Evolutionary conservation across 2,888 invertebrate genomes (phyloP).

Genomic region (Tortricodes alternella): DNA sequence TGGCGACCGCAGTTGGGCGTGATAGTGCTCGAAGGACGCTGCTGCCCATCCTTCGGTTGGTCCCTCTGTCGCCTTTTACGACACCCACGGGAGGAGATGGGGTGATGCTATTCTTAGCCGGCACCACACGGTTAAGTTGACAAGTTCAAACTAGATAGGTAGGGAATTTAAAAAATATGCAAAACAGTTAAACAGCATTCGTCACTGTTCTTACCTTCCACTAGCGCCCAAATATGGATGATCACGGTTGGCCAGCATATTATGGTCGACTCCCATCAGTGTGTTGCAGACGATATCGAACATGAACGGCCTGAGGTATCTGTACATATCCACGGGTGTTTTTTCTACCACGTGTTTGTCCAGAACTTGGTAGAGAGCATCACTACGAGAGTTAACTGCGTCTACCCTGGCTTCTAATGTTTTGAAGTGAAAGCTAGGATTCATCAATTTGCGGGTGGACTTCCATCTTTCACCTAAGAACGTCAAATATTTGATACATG

Average conservation of each 20-base stretch:
- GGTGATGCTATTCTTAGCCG: no score
- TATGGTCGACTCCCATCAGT: slow-evolving; percentile 43
- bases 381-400: slow-evolving; percentile 39
- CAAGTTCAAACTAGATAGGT: no score
- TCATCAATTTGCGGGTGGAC: slow-evolving; percentile 45
- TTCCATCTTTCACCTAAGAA: slow-evolving; percentile 44
- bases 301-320: slow-evolving; percentile 46
- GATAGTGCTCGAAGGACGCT: no score
- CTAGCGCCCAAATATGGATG: slow-evolving; percentile 43
- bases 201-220: slow-evolving; percentile 34
- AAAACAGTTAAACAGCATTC: no score
- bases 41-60: no score
- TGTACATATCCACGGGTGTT: slow-evolving; percentile 40
- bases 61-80: no score
- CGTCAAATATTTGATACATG: neutral
- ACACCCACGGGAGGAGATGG: no score
- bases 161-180: neutral
- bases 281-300: slow-evolving; percentile 44
- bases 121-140: no score
- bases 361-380: slow-evolving; percentile 40
- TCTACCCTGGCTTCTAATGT: slow-evolving; percentile 40
- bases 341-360: slow-evolving; percentile 35
- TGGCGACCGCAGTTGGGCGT: no score
- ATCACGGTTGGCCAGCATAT: slow-evolving; percentile 40
- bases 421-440: slow-evolving; percentile 44